These are phyloP conservation scores for Cotesia chilonis DNA, from an alignment of 1,140 invertebrate species.

Conservation along the genomic window DNA sequence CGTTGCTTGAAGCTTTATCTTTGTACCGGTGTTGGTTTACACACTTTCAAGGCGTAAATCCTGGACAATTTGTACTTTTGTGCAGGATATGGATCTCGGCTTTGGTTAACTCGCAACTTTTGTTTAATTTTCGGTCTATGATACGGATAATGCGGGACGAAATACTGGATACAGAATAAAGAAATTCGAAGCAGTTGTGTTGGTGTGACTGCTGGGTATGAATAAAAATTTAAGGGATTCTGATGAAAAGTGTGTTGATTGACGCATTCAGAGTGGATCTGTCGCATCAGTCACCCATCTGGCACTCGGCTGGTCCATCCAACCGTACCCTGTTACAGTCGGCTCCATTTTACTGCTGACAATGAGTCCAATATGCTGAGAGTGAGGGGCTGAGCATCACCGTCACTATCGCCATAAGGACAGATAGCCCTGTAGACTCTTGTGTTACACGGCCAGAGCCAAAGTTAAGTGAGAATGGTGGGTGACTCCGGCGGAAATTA, in stretches of 20 bases:
- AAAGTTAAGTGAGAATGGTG: slow-evolving; percentile 33
- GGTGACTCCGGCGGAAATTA: slow-evolving; percentile 40
- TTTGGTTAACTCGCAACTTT: too few species aligned
- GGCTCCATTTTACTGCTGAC: slow-evolving; percentile 62
- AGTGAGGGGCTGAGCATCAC: slow-evolving; percentile 49
- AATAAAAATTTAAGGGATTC: background rate
- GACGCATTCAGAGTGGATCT: slow-evolving; percentile 41
- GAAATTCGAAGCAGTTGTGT: background rate
- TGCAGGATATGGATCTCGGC: too few species aligned
- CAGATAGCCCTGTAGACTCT: background rate
- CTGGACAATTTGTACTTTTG: too few species aligned
- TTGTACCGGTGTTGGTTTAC: background rate
- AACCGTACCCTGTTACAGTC: slow-evolving; percentile 51
- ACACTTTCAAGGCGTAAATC: background rate
- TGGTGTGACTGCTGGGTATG: background rate
- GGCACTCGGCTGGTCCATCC: slow-evolving; percentile 61
- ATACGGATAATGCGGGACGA: background rate
- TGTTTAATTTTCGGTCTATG: too few species aligned
- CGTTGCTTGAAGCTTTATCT: background rate
- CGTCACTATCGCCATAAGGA: slow-evolving; percentile 27
- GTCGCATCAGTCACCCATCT: slow-evolving; percentile 67
- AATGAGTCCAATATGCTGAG: slow-evolving; percentile 63
- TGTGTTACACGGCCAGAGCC: slow-evolving; percentile 38
- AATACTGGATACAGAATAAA: too few species aligned
- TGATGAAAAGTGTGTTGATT: slow-evolving; percentile 26